Base-by-base conservation (phyloP, 2,113 vertebrate species). In the Otus sunia region DNA sequence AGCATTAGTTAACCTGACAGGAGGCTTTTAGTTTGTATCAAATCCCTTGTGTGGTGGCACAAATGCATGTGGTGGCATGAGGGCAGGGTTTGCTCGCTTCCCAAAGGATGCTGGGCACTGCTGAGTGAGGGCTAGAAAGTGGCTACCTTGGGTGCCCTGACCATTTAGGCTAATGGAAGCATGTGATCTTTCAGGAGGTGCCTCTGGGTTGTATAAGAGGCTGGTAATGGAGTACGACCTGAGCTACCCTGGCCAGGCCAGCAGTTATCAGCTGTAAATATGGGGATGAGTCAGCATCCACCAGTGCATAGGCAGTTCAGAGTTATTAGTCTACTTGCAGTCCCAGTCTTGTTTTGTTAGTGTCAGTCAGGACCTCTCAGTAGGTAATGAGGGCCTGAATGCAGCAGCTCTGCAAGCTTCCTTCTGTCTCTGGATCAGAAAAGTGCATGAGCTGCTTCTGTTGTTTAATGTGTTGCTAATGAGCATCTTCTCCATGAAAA, bases 271-370 rank as follows among this genome's bases (percentile, higher is more conserved):
- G 62, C 56, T 12, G 23, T 91, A 75, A 92, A 85, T 71, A 56
- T 1, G 11, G 73, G 49, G 27, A 72, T 91, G 95, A 92, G 43
- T 94, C 83, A 86, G 93, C 92, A 80, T 45, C 36, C 95, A 58
- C 36, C 36, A 26, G 30, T 58, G 29, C 1, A 1, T 81, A 0
- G 0, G 81, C 74, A 58, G 64, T 34, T 84, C 29, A 13, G 71
- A 64, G 30, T 60, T 85, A 18, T 2, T 50, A 19, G 55, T 56
- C 41, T 83, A 6, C n/a, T 36, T 76, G 63, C 27, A 80, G 68
- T 83, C 45, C 15, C 2, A 8, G 45, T 34, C 7, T 73, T 19
- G 26, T 59, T 82, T 82, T 5, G 4, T 69, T 58, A 12, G 32
- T 16, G 25, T 43, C 16, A 4, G 36, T 53, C 18, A 14, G 69